These are phyloP conservation scores for Hemichromis elongatus DNA, from an alignment of 2,113 vertebrate species.

Conservation along the genomic window DNA sequence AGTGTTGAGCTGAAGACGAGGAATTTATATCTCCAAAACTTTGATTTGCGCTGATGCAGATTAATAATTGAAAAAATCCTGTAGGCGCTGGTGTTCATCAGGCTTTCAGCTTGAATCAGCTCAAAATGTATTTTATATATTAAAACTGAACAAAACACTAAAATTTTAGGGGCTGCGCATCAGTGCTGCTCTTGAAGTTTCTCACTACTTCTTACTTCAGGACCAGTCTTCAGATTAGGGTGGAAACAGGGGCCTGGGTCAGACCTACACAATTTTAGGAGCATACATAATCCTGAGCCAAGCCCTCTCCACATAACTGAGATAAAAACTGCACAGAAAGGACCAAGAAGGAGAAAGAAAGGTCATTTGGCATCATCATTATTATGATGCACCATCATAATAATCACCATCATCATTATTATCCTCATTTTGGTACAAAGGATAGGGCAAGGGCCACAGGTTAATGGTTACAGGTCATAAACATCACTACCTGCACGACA, in stretches of 20 bases:
- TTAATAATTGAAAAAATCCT: constrained; percentile 22
- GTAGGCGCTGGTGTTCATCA: constrained; percentile 2
- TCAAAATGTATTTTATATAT: not conserved
- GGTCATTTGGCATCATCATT: constrained; percentile 15
- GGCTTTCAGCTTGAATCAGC: not conserved
- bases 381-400: constrained; percentile 47
- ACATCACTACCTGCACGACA: constrained; percentile 93
- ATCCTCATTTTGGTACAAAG: constrained; percentile 38
- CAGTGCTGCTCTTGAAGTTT: constrained; percentile 1
- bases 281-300: not conserved
- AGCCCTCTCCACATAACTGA: not conserved
- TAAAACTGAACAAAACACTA: constrained; percentile 7
- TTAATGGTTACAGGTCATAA: constrained; percentile 65
- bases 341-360: constrained; percentile 20
- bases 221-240: not conserved
- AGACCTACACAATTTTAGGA: constrained; percentile 7
- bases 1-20: not conserved
- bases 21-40: not conserved
- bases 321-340: constrained; percentile 10
- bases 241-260: not conserved
- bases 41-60: not conserved
- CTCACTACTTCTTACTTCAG: not conserved
- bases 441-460: constrained; percentile 60
- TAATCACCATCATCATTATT: constrained; percentile 38
- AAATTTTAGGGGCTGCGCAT: not conserved